Evolutionary conservation across 2,113 vertebrate genomes (phyloP).

Genomic region (Prietella phreatophila): DNA sequence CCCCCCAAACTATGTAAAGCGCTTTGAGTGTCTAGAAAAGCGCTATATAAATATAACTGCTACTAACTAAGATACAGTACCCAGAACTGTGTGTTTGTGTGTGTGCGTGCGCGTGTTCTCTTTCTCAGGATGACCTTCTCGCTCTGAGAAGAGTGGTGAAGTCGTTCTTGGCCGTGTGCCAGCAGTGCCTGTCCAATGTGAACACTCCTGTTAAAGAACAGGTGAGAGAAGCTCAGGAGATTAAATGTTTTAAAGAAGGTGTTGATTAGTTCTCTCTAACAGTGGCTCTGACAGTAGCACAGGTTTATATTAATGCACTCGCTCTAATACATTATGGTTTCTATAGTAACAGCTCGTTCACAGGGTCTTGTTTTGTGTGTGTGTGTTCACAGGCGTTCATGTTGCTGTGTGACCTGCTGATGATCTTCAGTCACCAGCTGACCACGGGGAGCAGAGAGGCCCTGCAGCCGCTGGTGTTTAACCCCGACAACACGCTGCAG

Average conservation of each 20-base stretch:
- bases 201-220: conserved; percentile 98
- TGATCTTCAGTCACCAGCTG: conserved; percentile 99
- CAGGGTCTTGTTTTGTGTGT: background rate
- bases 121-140: conserved; percentile 88
- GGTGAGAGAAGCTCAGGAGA: conserved; percentile 64
- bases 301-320: too few relatives aligned
- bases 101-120: background rate
- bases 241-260: background rate
- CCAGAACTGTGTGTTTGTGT: background rate
- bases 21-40: too few relatives aligned
- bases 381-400: conserved; percentile 86
- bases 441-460: conserved; percentile 88
- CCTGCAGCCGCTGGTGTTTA: conserved; percentile 93
- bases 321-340: background rate
- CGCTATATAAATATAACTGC: too few relatives aligned
- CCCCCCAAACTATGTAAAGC: too few relatives aligned
- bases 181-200: conserved; percentile 98
- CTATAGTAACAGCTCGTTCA: background rate
- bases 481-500: conserved; percentile 91
- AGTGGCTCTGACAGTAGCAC: background rate
- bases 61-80: too few relatives aligned
- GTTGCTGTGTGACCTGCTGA: conserved; percentile 97
- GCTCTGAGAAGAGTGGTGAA: conserved; percentile 96
- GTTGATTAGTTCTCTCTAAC: background rate
- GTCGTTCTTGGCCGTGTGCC: conserved; percentile 95